Percentiles rank a stretch among this genome's conserved stretches.
These are phyloP conservation scores for Anser cygnoides DNA, from an alignment of 2,113 vertebrate genomes.

Conservation along the genomic window DNA sequence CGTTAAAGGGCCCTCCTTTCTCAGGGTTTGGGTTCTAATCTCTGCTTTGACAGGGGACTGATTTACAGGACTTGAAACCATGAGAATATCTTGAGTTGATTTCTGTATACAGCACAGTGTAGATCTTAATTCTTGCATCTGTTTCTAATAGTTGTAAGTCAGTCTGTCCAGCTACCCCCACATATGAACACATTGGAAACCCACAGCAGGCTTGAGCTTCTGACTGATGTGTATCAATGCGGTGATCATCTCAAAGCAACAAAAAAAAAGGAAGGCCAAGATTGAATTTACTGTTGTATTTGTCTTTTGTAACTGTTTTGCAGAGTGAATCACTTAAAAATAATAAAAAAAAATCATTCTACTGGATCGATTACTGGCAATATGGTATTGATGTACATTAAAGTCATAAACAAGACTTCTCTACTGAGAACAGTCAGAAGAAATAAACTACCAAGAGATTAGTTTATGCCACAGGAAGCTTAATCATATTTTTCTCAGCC, in stretches of 20 bases:
- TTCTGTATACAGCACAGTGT: background rate
- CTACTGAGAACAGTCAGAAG: background rate
- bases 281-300: background rate
- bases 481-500: slow-evolving; percentile 33
- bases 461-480: slow-evolving; percentile 48
- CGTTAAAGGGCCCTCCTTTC: background rate
- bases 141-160: background rate
- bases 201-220: background rate
- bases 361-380: background rate
- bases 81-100: background rate
- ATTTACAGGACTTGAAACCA: background rate
- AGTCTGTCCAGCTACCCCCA: background rate
- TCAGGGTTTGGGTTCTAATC: background rate
- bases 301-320: background rate
- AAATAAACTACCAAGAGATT: background rate
- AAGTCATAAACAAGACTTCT: background rate
- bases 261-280: background rate
- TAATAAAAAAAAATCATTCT: background rate
- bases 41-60: background rate
- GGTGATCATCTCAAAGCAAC: background rate
- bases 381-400: background rate
- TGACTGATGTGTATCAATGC: background rate
- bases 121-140: background rate
- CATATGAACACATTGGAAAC: background rate
- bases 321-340: background rate